Evolutionary conservation across 2,888 invertebrate genomes (phyloP).

Genomic region (Syritta pipiens): DNA sequence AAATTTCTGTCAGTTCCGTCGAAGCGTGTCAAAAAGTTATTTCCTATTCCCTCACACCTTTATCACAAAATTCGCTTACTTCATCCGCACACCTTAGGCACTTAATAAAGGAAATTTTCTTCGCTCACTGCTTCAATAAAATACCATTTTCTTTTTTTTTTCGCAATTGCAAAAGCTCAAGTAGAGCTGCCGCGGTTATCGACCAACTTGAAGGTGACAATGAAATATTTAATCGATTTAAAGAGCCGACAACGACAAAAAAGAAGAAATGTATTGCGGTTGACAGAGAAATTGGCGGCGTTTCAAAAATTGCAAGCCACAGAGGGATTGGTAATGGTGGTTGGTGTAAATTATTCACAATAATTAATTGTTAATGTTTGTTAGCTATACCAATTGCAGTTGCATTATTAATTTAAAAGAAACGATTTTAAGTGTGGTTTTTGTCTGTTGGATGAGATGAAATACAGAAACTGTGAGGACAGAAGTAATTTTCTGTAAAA

Average conservation of each 20-base stretch:
- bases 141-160: constrained; percentile 8
- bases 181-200: constrained; percentile 11
- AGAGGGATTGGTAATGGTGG: not conserved
- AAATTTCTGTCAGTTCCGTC: too few species aligned
- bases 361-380: constrained; percentile 1
- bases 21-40: too few species aligned
- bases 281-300: not conserved
- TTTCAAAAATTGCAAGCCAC: constrained; percentile 15
- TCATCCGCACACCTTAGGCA: constrained; percentile 8
- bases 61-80: not conserved
- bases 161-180: not conserved
- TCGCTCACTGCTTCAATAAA: not conserved
- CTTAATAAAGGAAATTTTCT: not conserved
- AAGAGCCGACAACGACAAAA: not conserved
- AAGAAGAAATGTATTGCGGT: not conserved
- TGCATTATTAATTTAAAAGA: too few species aligned
- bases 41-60: too few species aligned
- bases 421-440: too few species aligned
- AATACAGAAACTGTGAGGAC: too few species aligned
- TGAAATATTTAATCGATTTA: constrained; percentile 3
- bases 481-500: too few species aligned
- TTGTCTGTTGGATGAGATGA: not conserved
- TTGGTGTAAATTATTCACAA: not conserved
- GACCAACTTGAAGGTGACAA: constrained; percentile 32
- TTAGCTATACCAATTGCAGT: not conserved